Evolutionary conservation across 2,888 invertebrate species (phyloP).

Genomic region (Meloe dianella): DNA sequence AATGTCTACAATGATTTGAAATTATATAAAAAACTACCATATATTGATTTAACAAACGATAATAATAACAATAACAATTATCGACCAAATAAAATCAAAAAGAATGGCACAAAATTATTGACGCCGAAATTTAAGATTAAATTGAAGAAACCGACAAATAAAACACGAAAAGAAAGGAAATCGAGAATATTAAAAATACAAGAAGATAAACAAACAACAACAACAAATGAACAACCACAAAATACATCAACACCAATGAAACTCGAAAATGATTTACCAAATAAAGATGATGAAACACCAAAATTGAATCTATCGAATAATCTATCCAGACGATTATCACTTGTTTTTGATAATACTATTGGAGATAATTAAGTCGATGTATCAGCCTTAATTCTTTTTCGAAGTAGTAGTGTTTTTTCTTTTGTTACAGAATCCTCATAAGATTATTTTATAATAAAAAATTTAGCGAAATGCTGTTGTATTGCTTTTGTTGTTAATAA

Average conservation of each 20-base stretch:
- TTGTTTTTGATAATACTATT: not conserved
- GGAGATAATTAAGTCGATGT: not conserved
- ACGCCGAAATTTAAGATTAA: conserved; percentile 1
- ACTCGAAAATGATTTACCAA: not conserved
- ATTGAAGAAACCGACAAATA: not conserved
- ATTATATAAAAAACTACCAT: not conserved
- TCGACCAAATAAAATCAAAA: not conserved
- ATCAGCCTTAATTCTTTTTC: no score
- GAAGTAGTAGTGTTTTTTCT: no score
- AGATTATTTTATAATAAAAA: no score
- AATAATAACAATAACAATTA: not conserved
- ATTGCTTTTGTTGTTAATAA: no score
- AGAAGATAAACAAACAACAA: not conserved
- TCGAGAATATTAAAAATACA: not conserved
- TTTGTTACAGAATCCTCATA: no score
- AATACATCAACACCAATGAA: conserved; percentile 4
- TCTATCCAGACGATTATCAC: not conserved
- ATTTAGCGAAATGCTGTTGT: no score
- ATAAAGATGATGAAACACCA: not conserved
- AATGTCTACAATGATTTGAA: not conserved
- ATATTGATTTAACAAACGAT: conserved; percentile 3
- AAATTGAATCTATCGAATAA: not conserved
- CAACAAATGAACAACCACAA: not conserved
- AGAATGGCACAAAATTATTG: not conserved
- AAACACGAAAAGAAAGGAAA: not conserved